Evolutionary conservation across 1,140 invertebrate species (phyloP), one percentile per base, ranked within the genome.

Genomic region (Drosophila nannoptera): DNA sequence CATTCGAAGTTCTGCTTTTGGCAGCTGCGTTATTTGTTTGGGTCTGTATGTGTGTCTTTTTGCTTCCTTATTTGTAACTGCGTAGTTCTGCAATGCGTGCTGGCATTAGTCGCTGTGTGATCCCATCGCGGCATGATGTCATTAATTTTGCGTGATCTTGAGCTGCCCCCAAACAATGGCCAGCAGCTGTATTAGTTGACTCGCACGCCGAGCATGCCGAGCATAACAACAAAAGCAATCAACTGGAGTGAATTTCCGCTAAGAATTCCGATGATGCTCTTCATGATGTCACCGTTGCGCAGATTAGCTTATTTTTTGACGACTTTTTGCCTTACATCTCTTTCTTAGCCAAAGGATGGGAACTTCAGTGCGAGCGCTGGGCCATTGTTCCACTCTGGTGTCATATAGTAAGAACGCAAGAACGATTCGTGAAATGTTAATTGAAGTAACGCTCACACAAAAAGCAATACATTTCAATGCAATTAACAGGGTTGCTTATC

Each of bases 81-180:
- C 67, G 67, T 69, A 65, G 67, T 69, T 65, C 22, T 40, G 4
- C 16, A 36, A 49, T 55, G 59, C 52, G 66, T 46, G 38, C 32
- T 11, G 40, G n/a, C 8, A 40, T 31, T 38, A 31, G 11, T 16
- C 29, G 45, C 43, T 69, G 45, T 69, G 43, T 49, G 36, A 56
- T 69, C 52, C 16, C n/a, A 31, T 6, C 11, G 14, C 12, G 35
- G 11, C 43, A 71, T 71, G 68, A 71, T 71, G 68, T 71, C 63
- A 71, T 71, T 66, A 60, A 66, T 59, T 29, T 42, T 45, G 29
- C 33, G 46, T 14, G 48, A 14, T 22, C 45, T 31, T 54, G 7
- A 45, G 31, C 14, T 43, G 29, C n/a, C 2, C 0, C 11, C 29
- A 46, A 38, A 55, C 42, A 33, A 52, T 52, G 22, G 22, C 14